A percentile compares a stretch with the other conserved stretches of the same genome.
These are phyloP conservation scores for Oncorhynchus mykiss DNA, from an alignment of 2,113 vertebrate species.

Conservation along the genomic window DNA sequence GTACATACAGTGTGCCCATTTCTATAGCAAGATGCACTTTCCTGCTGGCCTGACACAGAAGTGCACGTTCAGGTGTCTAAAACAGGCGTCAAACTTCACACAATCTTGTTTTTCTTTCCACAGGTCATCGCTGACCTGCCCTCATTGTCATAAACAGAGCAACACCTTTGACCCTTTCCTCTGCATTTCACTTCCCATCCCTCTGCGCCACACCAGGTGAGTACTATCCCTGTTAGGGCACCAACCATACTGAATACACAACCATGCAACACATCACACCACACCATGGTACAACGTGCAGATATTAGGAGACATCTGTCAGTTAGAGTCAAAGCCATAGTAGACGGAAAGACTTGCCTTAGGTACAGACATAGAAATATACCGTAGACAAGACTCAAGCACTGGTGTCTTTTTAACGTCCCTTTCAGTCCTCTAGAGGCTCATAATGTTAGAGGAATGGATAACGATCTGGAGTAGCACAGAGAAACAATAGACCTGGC, in stretches of 20 bases:
- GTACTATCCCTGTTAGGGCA: background rate
- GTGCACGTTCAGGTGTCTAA: background rate
- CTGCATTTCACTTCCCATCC: slow-evolving; percentile 92
- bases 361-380: too few relatives aligned
- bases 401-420: background rate
- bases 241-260: background rate
- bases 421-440: background rate
- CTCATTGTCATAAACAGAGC: slow-evolving; percentile 94
- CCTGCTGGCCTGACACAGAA: background rate
- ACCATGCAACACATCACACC: slow-evolving; percentile 9
- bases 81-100: background rate
- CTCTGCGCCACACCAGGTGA: slow-evolving; percentile 80
- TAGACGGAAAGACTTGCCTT: background rate
- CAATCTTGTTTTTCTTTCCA: background rate
- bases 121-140: slow-evolving; percentile 94
- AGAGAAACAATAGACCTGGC: slow-evolving; percentile 25
- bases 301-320: background rate
- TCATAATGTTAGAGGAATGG: background rate
- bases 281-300: background rate
- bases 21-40: background rate
- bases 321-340: background rate
- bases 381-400: background rate
- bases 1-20: slow-evolving; percentile 7
- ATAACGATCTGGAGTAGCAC: slow-evolving; percentile 5
- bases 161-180: slow-evolving; percentile 96